These are phyloP conservation scores for Anguilla japonica DNA, from an alignment of 2,113 vertebrate genomes.

Conservation along the genomic window DNA sequence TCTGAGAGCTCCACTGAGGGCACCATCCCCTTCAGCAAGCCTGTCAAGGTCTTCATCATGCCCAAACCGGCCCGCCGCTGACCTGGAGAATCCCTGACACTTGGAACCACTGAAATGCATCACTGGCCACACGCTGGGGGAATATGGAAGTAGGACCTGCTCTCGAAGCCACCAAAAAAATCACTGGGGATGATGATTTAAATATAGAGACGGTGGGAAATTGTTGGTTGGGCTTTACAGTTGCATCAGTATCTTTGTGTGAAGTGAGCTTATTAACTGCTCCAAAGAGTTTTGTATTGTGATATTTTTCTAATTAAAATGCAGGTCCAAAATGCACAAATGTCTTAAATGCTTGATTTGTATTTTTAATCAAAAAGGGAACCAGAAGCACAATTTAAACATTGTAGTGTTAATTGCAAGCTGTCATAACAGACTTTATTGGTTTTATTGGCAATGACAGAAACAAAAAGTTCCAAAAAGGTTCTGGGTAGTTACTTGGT, in stretches of 20 bases:
- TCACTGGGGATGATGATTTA: neutral
- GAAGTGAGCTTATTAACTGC: neutral
- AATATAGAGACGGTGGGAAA: neutral
- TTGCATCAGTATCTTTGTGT: neutral
- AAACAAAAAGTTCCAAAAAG: neutral
- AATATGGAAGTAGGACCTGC: neutral
- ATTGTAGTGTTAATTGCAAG: neutral
- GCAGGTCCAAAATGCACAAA: neutral
- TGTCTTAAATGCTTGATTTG: neutral
- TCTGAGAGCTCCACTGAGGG: slow-evolving; percentile 82
- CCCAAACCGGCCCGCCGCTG: slow-evolving; percentile 89
- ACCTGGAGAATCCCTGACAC: slow-evolving; percentile 28
- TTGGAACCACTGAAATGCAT: neutral
- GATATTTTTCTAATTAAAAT: slow-evolving; percentile 7
- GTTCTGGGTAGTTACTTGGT: no score
- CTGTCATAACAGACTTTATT: neutral
- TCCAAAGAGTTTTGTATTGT: neutral
- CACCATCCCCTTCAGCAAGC: slow-evolving; percentile 89
- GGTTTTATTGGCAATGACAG: neutral
- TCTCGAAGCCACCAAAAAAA: neutral
- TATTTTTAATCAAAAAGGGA: neutral
- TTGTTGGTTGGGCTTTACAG: neutral
- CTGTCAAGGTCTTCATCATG: slow-evolving; percentile 95
- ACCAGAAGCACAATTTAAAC: neutral
- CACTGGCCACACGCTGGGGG: neutral